Conservation (phyloP, 1,140 invertebrate species). For the Drosophila saltans region DNA sequence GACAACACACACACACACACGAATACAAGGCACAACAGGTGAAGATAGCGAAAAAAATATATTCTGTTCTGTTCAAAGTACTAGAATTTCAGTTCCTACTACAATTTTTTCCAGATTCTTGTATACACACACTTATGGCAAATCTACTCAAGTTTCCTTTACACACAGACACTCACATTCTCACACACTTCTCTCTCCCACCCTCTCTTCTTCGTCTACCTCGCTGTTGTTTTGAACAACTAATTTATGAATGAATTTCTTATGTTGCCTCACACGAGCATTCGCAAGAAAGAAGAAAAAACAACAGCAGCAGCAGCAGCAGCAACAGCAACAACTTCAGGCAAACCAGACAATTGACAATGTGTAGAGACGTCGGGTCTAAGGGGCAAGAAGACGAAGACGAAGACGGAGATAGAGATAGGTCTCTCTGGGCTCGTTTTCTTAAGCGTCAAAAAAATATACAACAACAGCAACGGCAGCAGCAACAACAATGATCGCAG, state of each 20-base stretch:
- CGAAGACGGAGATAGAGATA: conserved; percentile 22
- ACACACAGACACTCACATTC: conserved; percentile 24
- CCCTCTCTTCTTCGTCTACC: conserved; percentile 25
- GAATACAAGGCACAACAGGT: conserved; percentile 65
- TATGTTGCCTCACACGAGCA: conserved; percentile 76
- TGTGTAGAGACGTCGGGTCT: conserved; percentile 29
- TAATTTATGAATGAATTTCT: conserved; percentile 83
- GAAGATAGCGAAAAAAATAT: conserved; percentile 23
- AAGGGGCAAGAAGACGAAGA: neutral
- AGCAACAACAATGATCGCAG: conserved; percentile 36
- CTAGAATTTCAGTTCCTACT: conserved; percentile 7
- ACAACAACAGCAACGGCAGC: conserved; percentile 6
- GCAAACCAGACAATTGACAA: conserved; percentile 47
- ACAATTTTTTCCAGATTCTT: conserved; percentile 31
- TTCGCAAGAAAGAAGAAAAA: conserved; percentile 47
- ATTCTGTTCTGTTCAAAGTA: neutral
- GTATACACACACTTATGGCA: conserved; percentile 59
- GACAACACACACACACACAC: conserved; percentile 38
- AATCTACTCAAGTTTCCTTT: conserved; percentile 72
- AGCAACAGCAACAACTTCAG: conserved; percentile 44
- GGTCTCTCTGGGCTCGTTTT: conserved; percentile 40
- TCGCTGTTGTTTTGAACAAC: conserved; percentile 13
- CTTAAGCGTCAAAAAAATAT: conserved; percentile 54
- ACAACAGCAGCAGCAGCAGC: too few relatives aligned
- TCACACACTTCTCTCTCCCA: conserved; percentile 5